Evolutionary conservation across 2,797 vertebrate species (phyloP).

Genomic region (Gadopsis marmoratus): DNA sequence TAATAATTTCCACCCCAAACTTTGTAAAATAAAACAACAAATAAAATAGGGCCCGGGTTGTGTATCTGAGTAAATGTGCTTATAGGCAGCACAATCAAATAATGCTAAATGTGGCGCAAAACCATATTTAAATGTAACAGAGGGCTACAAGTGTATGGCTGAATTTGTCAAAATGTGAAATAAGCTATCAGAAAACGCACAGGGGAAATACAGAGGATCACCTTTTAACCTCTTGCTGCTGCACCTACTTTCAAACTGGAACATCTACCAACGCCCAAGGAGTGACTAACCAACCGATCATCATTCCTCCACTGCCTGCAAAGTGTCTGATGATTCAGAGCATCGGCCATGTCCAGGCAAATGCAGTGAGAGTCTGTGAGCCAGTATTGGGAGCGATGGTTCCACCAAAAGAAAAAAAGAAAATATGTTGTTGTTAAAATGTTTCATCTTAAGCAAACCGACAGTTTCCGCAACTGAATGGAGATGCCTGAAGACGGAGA

Average conservation of each 20-base stretch:
- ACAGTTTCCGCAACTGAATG: not conserved
- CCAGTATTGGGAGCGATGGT: slow-evolving; percentile 21
- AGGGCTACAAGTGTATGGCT: not conserved
- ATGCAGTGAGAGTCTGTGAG: slow-evolving; percentile 38
- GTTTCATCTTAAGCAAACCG: not conserved
- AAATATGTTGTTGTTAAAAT: slow-evolving; percentile 9
- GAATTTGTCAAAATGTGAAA: not conserved
- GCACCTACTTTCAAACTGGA: slow-evolving; percentile 53
- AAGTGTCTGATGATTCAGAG: slow-evolving; percentile 65
- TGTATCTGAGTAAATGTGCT: not conserved
- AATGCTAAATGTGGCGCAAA: not conserved
- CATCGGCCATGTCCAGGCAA: slow-evolving; percentile 54
- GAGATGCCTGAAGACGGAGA: not conserved
- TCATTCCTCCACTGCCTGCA: slow-evolving; percentile 38
- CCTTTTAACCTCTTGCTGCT: slow-evolving; percentile 50
- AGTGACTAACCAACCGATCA: slow-evolving; percentile 66
- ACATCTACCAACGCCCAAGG: slow-evolving; percentile 52
- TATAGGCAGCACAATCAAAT: not conserved
- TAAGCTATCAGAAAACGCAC: not conserved
- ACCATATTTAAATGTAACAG: not conserved
- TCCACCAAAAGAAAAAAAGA: slow-evolving; percentile 31
- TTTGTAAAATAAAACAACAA: too few species aligned
- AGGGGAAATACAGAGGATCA: slow-evolving; percentile 22
- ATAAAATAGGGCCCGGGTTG: too few species aligned
- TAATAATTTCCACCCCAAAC: too few species aligned